These are phyloP conservation scores for Tapera naevia DNA, from an alignment of 2,797 vertebrate species.

Conservation along the genomic window DNA sequence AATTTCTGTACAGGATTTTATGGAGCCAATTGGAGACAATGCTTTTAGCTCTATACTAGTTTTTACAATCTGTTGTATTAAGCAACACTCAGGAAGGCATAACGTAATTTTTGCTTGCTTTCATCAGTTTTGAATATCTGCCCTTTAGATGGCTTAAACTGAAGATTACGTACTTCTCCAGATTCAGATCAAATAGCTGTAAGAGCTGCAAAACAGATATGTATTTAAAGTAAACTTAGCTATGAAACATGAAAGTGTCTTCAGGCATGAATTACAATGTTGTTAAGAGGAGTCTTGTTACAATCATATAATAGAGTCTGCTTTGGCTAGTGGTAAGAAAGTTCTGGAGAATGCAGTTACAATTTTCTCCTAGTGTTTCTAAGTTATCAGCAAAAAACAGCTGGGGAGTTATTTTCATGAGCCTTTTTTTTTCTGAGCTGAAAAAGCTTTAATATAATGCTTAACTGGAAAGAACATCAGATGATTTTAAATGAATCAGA, in stretches of 20 bases:
- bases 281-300: slow-evolving; percentile 18
- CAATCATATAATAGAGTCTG: not conserved
- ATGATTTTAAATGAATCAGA: slow-evolving; percentile 28
- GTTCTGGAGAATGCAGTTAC: slow-evolving; percentile 38
- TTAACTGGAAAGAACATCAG: slow-evolving; percentile 52
- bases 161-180: not conserved
- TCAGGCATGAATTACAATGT: slow-evolving; percentile 27
- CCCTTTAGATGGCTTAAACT: not conserved
- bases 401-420: slow-evolving; percentile 46
- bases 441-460: not conserved
- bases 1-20: not conserved
- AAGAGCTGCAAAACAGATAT: not conserved
- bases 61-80: not conserved
- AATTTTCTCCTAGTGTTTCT: slow-evolving; percentile 36
- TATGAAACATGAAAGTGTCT: not conserved
- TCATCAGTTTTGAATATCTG: not conserved
- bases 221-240: slow-evolving; percentile 9
- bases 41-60: not conserved
- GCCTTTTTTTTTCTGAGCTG: not conserved
- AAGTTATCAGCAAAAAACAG: slow-evolving; percentile 62
- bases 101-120: not conserved
- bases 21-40: not conserved
- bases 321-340: slow-evolving; percentile 30
- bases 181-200: not conserved
- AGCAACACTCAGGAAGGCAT: not conserved